Conservation (phyloP, 2,797 vertebrate species). For the Thripadectes ignobilis region DNA sequence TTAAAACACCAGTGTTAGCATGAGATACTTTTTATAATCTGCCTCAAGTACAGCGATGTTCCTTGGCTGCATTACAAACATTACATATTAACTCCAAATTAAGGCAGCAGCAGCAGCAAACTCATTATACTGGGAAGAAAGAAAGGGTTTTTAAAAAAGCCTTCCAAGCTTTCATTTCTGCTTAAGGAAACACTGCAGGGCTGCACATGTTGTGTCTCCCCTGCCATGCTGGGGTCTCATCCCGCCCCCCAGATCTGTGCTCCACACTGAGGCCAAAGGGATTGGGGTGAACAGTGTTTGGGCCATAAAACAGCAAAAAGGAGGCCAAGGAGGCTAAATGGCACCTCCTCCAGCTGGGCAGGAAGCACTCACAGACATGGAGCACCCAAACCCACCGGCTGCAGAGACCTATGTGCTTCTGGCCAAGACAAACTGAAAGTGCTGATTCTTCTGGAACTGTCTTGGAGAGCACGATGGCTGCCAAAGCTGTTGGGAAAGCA, state of each 20-base stretch:
- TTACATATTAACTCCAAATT: slow-evolving; percentile 70
- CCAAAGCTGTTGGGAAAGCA: background rate
- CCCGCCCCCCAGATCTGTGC: background rate
- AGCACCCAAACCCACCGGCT: background rate
- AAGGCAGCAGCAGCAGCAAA: slow-evolving; percentile 59
- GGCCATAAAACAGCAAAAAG: background rate
- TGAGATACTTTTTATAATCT: slow-evolving; percentile 49
- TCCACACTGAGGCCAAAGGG: background rate
- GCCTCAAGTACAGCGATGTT: slow-evolving; percentile 18
- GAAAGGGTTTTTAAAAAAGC: background rate
- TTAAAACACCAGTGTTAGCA: slow-evolving; percentile 44
- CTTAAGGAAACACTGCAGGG: slow-evolving; percentile 7
- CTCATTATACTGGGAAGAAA: slow-evolving; percentile 30
- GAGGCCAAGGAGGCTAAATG: background rate
- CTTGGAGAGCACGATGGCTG: background rate
- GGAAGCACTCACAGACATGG: background rate
- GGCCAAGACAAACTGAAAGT: background rate
- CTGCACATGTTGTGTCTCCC: background rate
- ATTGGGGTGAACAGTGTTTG: background rate
- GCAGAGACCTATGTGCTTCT: background rate
- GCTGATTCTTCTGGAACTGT: background rate
- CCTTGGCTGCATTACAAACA: slow-evolving; percentile 50
- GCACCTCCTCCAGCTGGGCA: background rate
- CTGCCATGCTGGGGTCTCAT: background rate
- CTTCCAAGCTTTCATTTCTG: slow-evolving; percentile 18